phyloP scores from a whole-genome alignment of 1,140 invertebrate species.

The Pseudomyrmex gracilis region DNA sequence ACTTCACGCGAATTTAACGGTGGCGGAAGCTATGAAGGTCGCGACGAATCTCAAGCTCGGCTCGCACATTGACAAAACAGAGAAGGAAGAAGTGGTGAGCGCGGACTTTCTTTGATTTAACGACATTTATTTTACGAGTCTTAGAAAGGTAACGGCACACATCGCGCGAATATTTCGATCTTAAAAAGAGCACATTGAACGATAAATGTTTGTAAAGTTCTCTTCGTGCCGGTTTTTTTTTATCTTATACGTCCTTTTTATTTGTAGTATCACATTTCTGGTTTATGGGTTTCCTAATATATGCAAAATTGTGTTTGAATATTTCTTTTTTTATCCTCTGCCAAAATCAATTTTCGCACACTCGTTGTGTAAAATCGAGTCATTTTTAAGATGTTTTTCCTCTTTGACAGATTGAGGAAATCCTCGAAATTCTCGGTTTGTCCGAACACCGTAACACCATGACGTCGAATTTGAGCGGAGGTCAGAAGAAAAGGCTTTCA shows the following conservation, averaged over 20 bases:
- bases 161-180: background rate
- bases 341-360: background rate
- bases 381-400: background rate
- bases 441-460: constrained; percentile 94
- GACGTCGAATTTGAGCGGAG: constrained; percentile 96
- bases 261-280: background rate
- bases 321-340: background rate
- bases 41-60: constrained; percentile 96
- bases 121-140: background rate
- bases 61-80: constrained; percentile 88
- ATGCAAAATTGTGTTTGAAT: background rate
- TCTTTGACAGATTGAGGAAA: constrained; percentile 92
- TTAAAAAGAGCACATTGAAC: too few relatives aligned
- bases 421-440: constrained; percentile 95
- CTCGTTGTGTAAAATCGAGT: background rate
- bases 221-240: too few relatives aligned
- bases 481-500: constrained; percentile 97
- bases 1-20: constrained; percentile 96
- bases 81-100: constrained; percentile 94
- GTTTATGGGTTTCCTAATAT: background rate
- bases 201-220: too few relatives aligned
- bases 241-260: too few relatives aligned
- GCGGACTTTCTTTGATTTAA: background rate
- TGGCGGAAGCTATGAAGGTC: constrained; percentile 97
- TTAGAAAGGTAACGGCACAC: background rate